Percentiles rank a stretch among this genome's conserved stretches.
Evolutionary conservation across 2,888 invertebrate genomes (phyloP).

Genomic region (Eutolmus rufibarbis): DNA sequence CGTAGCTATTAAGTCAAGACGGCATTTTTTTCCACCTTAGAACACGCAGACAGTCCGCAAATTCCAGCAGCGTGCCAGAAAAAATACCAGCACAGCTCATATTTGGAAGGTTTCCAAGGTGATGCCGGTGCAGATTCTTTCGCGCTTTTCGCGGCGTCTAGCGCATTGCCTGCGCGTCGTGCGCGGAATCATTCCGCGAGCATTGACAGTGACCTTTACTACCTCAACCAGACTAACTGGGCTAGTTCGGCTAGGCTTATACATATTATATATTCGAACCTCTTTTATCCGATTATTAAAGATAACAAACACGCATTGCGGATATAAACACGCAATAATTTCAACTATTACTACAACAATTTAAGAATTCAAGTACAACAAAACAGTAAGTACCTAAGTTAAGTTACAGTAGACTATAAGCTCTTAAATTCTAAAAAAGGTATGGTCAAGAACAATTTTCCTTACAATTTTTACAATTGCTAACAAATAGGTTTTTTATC

Average conservation of each 20-base stretch:
- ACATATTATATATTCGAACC: not conserved
- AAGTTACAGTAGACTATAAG: too few relatives aligned
- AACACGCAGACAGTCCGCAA: not conserved
- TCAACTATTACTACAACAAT: too few relatives aligned
- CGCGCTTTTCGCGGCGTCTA: not conserved
- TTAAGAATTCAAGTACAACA: too few relatives aligned
- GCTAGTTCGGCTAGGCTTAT: not conserved
- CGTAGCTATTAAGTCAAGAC: constrained; percentile 19
- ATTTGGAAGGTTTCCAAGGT: constrained; percentile 22
- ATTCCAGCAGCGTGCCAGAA: constrained; percentile 24
- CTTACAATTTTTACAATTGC: too few relatives aligned
- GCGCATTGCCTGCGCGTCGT: not conserved
- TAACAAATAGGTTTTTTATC: too few relatives aligned
- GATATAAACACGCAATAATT: too few relatives aligned
- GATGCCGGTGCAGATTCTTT: not conserved
- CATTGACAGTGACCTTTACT: constrained; percentile 6
- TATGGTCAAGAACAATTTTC: too few relatives aligned
- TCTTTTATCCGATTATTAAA: not conserved
- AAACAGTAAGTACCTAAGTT: too few relatives aligned
- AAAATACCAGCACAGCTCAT: constrained; percentile 5
- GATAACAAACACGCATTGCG: too few relatives aligned
- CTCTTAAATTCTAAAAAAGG: too few relatives aligned
- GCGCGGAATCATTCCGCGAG: not conserved
- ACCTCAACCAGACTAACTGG: not conserved
- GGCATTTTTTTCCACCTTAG: constrained; percentile 2